phyloP scores from a whole-genome alignment of 1,140 invertebrate species.

The Caenorhabditis inopinata region DNA sequence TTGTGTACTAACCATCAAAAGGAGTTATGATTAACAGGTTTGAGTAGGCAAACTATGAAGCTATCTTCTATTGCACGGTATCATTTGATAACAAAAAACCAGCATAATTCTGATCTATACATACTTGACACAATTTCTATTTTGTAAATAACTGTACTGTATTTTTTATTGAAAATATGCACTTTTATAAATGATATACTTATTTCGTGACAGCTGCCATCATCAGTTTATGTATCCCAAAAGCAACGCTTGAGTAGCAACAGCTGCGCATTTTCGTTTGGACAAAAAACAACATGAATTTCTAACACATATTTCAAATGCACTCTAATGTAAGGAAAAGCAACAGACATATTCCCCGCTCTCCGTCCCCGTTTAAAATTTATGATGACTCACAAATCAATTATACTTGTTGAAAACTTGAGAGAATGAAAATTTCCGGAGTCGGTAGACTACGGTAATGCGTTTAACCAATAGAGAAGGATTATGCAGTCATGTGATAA shows the following conservation, averaged over 20 bases:
- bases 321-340: neutral
- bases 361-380: neutral
- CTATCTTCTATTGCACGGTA: too few relatives aligned
- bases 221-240: constrained; percentile 11
- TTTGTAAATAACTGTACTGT: too few relatives aligned
- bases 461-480: constrained; percentile 14
- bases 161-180: too few relatives aligned
- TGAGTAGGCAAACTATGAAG: too few relatives aligned
- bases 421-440: neutral
- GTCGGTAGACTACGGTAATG: constrained; percentile 21
- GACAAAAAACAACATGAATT: constrained; percentile 25
- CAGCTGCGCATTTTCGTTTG: constrained; percentile 9
- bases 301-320: neutral
- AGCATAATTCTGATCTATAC: too few relatives aligned
- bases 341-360: neutral
- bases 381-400: constrained; percentile 14
- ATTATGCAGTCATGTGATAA: constrained; percentile 29
- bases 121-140: too few relatives aligned
- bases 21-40: too few relatives aligned
- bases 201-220: neutral
- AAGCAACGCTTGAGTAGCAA: neutral
- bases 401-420: constrained; percentile 23
- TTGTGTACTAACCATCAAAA: too few relatives aligned
- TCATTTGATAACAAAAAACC: too few relatives aligned
- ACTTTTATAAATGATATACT: neutral